Evolutionary conservation across 2,797 vertebrate genomes (phyloP), one percentile per base, ranked within the genome.

Genomic region (Neomorphus geoffroyi): DNA sequence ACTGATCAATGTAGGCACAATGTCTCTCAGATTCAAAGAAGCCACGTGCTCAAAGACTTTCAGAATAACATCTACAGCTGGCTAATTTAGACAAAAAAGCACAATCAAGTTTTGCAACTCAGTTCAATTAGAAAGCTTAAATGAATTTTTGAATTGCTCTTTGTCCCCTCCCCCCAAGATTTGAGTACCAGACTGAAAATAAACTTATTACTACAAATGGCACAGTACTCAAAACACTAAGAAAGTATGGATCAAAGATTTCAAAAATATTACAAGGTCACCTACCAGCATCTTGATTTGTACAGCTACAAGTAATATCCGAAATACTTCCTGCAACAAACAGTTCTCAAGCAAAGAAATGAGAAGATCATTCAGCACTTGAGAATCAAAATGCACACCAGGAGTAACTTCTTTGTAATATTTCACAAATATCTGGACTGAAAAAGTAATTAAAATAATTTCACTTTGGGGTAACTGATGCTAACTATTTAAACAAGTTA

Each of bases 321-420:
- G 94, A 96, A 99, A 96, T 71, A 99, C 88, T 86, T 99, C 98
- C 62, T 96, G 95, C 93, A 99, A 94, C 92, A 98, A 97, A 82
- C 94, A 96, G 18, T 96, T 97, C 91, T 97, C 97, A 46, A 99
- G 98, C 88, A 99, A 97, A 95, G 98, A 95, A 95, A 97, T 96
- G 53, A 99, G 98, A 93, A 99, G 98, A 30, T 97, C 94, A 51
- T 98, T 97, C 64, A 99, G 80, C 11, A 98, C 96, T 61, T 98
- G 96, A 77, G 77, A 95, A 83, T 98, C 98, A 97, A 99, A 99
- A 96, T 98, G 96, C 35, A 77, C 53, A 62, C 98, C 98, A 17
- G 98, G 98, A 64, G 94, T 90, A 97, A 98, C 98, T 53, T 96
- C 98, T 94, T 95, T 97, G 96, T 99, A 99, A 94, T 99, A 99